These are phyloP conservation scores for Platygyra sinensis DNA, from an alignment of 64 coral and sea anemone genomes.

Conservation along the genomic window DNA sequence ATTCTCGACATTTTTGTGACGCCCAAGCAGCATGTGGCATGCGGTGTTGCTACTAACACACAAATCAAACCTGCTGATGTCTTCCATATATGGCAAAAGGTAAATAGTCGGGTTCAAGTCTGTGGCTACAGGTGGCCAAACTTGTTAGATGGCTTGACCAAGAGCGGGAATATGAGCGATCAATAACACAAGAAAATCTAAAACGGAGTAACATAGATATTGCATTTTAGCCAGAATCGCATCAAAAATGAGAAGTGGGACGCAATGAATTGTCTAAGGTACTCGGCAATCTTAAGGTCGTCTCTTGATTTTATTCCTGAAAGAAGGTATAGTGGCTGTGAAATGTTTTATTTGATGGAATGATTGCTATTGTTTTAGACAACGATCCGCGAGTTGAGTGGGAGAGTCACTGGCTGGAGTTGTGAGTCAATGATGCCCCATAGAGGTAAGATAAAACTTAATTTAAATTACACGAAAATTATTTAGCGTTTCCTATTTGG, in stretches of 20 bases:
- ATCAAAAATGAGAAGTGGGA: neutral
- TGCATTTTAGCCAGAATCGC: neutral
- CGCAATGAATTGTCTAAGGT: neutral
- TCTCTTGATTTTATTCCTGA: neutral
- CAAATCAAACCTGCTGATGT: slow-evolving; percentile 23
- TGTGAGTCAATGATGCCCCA: slow-evolving; percentile 74
- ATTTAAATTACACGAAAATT: neutral
- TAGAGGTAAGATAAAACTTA: slow-evolving; percentile 46
- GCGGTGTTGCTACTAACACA: slow-evolving; percentile 33
- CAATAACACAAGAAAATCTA: slow-evolving; percentile 13
- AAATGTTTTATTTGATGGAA: slow-evolving; percentile 10
- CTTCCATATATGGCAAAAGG: slow-evolving; percentile 53
- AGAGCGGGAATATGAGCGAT: neutral
- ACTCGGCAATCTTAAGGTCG: neutral
- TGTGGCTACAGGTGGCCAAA: slow-evolving; percentile 28
- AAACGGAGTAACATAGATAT: neutral
- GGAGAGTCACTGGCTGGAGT: slow-evolving; percentile 50
- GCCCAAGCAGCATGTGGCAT: slow-evolving; percentile 25
- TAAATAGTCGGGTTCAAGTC: slow-evolving; percentile 47
- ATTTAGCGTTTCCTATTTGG: neutral
- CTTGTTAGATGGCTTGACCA: neutral
- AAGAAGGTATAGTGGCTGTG: neutral
- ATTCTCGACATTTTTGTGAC: slow-evolving; percentile 47
- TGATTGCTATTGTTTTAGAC: slow-evolving; percentile 52
- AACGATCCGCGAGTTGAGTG: slow-evolving; percentile 54